phyloP scores from a whole-genome alignment of 2,113 vertebrate species.

The Stigmatopora argus region DNA sequence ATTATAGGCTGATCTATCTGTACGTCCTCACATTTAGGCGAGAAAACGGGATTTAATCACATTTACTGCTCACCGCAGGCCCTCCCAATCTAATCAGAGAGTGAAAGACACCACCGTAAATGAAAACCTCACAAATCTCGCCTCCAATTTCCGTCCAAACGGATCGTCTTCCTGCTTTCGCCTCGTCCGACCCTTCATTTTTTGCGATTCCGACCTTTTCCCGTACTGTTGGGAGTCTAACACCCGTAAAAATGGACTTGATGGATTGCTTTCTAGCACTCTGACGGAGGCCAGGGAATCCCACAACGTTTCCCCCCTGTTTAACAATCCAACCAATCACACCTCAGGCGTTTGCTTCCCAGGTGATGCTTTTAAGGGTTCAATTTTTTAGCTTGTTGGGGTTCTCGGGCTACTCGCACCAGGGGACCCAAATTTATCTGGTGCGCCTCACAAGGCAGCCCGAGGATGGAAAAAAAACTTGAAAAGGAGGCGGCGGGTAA shows the following conservation, averaged over 20 bases:
- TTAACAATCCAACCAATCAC: conserved; percentile 4
- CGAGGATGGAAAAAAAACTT: neutral
- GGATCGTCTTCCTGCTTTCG: conserved; percentile 51
- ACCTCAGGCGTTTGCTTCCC: conserved; percentile 26
- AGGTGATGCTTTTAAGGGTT: conserved; percentile 11
- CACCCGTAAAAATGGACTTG: conserved; percentile 58
- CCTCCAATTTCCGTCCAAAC: conserved; percentile 42
- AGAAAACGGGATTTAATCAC: conserved; percentile 43
- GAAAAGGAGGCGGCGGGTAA: neutral
- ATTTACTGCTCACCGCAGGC: conserved; percentile 36
- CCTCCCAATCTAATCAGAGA: conserved; percentile 50
- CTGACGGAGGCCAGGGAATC: conserved; percentile 49
- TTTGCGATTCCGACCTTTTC: conserved; percentile 45
- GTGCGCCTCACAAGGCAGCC: conserved; percentile 8
- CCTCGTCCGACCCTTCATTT: conserved; percentile 54
- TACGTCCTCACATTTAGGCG: conserved; percentile 24
- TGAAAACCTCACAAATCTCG: conserved; percentile 56
- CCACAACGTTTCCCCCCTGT: conserved; percentile 32
- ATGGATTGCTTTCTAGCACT: conserved; percentile 53
- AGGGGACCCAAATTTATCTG: conserved; percentile 12
- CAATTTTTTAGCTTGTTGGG: conserved; percentile 4
- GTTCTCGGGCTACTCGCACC: conserved; percentile 3
- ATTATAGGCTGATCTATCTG: conserved; percentile 28
- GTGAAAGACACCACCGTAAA: conserved; percentile 54
- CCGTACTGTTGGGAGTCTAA: conserved; percentile 42